phyloP scores from a whole-genome alignment of 2,113 vertebrate genomes.

The Drymodes brunneopygia region DNA sequence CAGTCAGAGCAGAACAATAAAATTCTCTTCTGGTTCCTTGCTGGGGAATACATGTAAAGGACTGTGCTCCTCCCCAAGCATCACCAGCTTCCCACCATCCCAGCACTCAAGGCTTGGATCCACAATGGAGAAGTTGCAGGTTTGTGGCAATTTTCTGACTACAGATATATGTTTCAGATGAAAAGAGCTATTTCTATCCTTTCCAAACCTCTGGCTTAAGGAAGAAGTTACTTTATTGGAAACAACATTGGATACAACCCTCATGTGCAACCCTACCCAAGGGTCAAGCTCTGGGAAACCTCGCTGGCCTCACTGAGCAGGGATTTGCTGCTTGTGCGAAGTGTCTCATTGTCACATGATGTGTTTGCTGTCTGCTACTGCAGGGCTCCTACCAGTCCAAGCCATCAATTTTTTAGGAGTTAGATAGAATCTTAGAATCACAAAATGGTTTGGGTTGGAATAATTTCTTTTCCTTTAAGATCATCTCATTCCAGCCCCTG shows the following conservation, averaged over 20 bases:
- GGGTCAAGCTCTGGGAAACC: background rate
- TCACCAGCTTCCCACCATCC: background rate
- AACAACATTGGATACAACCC: accelerated
- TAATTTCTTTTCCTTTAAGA: no score
- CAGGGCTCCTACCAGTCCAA: background rate
- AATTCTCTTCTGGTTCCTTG: background rate
- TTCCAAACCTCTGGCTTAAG: background rate
- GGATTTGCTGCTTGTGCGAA: accelerated
- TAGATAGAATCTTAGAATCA: background rate
- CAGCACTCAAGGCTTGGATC: background rate
- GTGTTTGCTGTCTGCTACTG: background rate
- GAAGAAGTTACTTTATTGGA: background rate
- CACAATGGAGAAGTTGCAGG: no score
- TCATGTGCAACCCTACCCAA: accelerated
- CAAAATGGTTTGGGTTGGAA: background rate
- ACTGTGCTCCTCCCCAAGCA: background rate
- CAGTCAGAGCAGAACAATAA: background rate
- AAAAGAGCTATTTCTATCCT: background rate
- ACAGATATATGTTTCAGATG: background rate
- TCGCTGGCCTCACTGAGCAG: accelerated
- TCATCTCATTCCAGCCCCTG: background rate
- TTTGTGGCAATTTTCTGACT: background rate
- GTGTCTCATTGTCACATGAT: background rate
- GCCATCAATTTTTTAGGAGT: background rate
- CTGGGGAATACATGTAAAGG: background rate